phyloP scores from a whole-genome alignment of 2,888 invertebrate species.

The Nephrotoma appendiculata region DNA sequence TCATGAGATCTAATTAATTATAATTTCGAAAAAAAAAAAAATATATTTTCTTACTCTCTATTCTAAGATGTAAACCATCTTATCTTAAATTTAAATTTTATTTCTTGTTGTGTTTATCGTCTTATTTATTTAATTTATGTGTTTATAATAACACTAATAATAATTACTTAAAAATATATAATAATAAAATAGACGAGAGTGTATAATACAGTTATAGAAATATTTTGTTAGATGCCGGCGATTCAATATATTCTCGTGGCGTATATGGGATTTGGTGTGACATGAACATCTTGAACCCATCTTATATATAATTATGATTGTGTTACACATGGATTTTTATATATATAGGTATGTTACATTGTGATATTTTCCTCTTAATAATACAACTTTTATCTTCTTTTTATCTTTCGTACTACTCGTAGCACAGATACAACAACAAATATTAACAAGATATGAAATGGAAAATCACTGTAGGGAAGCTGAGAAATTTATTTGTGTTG shows the following conservation, averaged over 20 bases:
- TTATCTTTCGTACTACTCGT: neutral
- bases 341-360: neutral
- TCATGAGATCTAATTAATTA: neutral
- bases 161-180: neutral
- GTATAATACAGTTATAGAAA: neutral
- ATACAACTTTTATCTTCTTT: neutral
- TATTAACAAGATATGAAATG: neutral
- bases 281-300: neutral
- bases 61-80: neutral
- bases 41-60: neutral
- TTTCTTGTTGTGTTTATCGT: neutral
- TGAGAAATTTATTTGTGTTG: neutral
- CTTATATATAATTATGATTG: neutral
- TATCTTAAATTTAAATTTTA: neutral
- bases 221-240: neutral
- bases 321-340: neutral
- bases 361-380: neutral
- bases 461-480: neutral
- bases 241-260: neutral
- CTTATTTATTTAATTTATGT: neutral
- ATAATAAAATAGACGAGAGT: neutral
- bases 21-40: neutral
- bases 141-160: neutral
- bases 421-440: neutral
- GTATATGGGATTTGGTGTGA: neutral